A percentile compares a stretch with the other conserved stretches of the same genome.
Conservation (phyloP, 2,797 vertebrate genomes). For the Silurus aristotelis region DNA sequence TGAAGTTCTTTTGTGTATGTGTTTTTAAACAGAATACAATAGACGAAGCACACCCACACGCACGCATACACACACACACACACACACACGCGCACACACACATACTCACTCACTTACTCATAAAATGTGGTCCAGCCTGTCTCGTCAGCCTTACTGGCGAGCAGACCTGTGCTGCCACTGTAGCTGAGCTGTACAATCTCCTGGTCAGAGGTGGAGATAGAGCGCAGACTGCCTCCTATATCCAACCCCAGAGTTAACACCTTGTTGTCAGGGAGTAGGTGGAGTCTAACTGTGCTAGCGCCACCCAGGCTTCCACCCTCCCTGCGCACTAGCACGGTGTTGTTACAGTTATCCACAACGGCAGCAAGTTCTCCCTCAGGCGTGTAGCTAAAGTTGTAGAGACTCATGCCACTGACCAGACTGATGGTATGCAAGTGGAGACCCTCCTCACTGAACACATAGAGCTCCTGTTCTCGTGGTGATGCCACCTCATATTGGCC, state of each 20-base stretch:
- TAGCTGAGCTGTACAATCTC: constrained; percentile 96
- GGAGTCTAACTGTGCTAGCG: constrained; percentile 84
- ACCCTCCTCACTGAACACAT: constrained; percentile 92
- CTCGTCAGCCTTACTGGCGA: constrained; percentile 96
- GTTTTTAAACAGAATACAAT: constrained; percentile 4
- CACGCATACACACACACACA: background rate
- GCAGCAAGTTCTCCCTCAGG: constrained; percentile 83
- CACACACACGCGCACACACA: background rate
- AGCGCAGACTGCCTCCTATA: constrained; percentile 86
- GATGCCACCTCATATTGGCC: constrained; percentile 95
- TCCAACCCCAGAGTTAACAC: constrained; percentile 91
- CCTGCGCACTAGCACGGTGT: constrained; percentile 88
- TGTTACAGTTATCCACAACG: constrained; percentile 91
- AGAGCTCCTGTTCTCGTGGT: constrained; percentile 93
- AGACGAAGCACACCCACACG: background rate
- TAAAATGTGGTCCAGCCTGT: constrained; percentile 99
- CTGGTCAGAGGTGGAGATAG: constrained; percentile 87
- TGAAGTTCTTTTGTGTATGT: background rate
- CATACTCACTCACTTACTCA: constrained; percentile 80
- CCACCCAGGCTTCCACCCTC: constrained; percentile 81
- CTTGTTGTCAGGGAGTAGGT: constrained; percentile 95
- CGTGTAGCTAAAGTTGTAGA: constrained; percentile 95
- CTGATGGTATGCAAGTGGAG: constrained; percentile 94
- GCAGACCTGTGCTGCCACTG: constrained; percentile 88
- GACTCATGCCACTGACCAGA: constrained; percentile 92